Conservation (phyloP, 2,113 vertebrate species). For the Trichechus manatus region DNA sequence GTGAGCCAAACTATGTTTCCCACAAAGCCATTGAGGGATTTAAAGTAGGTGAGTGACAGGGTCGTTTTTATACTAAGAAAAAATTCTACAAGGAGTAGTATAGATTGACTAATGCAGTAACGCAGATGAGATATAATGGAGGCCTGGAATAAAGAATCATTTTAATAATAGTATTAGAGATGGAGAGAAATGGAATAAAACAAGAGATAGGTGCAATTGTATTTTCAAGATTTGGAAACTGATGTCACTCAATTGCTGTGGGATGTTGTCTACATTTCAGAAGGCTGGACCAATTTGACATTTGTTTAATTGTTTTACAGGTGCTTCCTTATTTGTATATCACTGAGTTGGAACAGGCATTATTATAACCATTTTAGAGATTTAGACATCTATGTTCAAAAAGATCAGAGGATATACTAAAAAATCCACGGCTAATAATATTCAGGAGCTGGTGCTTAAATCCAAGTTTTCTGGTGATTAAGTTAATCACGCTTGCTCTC, state of each 20-base stretch:
- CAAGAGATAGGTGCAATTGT: not conserved
- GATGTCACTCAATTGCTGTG: not conserved
- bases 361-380: conserved; percentile 12
- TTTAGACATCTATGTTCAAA: not conserved
- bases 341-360: not conserved
- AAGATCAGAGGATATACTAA: not conserved
- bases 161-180: not conserved
- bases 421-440: not conserved
- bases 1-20: not conserved
- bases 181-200: not conserved
- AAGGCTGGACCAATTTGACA: not conserved
- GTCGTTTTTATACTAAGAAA: too few relatives aligned
- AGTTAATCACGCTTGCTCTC: not conserved
- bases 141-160: not conserved
- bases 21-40: not conserved
- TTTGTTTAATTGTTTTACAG: not conserved
- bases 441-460: not conserved
- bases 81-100: not conserved
- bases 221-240: not conserved
- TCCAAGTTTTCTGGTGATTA: not conserved
- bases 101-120: not conserved
- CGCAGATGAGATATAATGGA: not conserved
- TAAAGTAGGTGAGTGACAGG: not conserved
- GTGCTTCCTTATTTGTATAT: not conserved
- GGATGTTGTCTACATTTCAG: not conserved